These are phyloP conservation scores for Drosophila fulvimacula DNA, from an alignment of 2,888 invertebrate species.

Conservation along the genomic window DNA sequence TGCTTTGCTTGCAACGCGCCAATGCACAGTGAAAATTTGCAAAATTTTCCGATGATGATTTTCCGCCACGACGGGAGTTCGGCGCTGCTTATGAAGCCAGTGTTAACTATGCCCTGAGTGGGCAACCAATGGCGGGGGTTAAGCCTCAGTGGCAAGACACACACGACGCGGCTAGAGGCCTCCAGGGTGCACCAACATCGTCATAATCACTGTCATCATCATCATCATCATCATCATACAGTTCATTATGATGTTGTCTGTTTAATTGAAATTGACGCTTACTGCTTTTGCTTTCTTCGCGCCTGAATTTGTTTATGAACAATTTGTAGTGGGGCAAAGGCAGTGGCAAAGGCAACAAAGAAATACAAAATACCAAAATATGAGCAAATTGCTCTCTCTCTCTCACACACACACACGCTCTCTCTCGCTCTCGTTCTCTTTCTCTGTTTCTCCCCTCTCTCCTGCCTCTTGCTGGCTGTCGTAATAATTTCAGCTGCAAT, in stretches of 20 bases:
- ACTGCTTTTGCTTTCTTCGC: slow-evolving; percentile 60
- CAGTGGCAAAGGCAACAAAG: slow-evolving; percentile 26
- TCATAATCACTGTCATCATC: slow-evolving; percentile 9
- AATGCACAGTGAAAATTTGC: slow-evolving; percentile 8
- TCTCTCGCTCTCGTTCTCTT: background rate
- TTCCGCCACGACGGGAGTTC: slow-evolving; percentile 11
- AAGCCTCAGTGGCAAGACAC: slow-evolving; percentile 39
- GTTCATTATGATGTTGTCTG: slow-evolving; percentile 55
- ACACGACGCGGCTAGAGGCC: slow-evolving; percentile 15
- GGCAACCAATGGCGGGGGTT: slow-evolving; percentile 8
- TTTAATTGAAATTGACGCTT: slow-evolving; percentile 79
- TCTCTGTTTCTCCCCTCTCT: background rate
- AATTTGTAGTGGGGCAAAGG: slow-evolving; percentile 31
- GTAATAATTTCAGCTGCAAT: slow-evolving; percentile 77
- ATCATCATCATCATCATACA: background rate
- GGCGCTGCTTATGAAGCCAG: slow-evolving; percentile 9
- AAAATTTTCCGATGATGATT: slow-evolving; percentile 25
- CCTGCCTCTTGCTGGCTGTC: slow-evolving; percentile 30
- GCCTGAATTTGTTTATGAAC: slow-evolving; percentile 71
- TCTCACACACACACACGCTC: too few relatives aligned
- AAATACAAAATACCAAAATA: slow-evolving; percentile 27
- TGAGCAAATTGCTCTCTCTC: slow-evolving; percentile 55
- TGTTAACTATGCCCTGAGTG: slow-evolving; percentile 17
- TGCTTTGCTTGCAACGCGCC: background rate
- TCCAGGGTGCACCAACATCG: slow-evolving; percentile 14